These are phyloP conservation scores for Armadillidium nasatum DNA, from an alignment of 1,140 invertebrate genomes.

Conservation along the genomic window DNA sequence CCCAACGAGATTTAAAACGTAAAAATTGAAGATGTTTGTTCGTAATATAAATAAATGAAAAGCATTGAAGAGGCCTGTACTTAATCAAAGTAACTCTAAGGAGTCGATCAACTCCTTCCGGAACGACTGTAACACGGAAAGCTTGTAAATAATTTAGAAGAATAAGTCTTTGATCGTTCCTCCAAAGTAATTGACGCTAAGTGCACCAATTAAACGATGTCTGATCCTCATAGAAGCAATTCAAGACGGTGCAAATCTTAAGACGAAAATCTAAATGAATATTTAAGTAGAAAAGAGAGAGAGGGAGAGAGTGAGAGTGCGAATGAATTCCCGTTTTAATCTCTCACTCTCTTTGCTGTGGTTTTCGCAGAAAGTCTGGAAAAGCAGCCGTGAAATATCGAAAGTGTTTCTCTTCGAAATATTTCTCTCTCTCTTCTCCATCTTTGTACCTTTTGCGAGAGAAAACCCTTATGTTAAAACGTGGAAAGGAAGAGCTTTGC, in stretches of 20 bases:
- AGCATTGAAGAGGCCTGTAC: too few species aligned
- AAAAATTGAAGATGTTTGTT: too few species aligned
- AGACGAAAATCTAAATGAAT: not conserved
- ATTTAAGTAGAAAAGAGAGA: too few species aligned
- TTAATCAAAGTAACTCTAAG: too few species aligned
- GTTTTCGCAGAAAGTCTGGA: too few species aligned
- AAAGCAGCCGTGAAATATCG: too few species aligned
- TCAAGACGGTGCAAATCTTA: not conserved
- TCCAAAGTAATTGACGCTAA: not conserved
- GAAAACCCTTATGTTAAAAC: not conserved
- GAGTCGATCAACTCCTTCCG: not conserved
- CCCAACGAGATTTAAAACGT: too few species aligned
- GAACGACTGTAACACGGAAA: not conserved
- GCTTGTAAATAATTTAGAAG: conserved; percentile 1
- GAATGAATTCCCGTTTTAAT: too few species aligned
- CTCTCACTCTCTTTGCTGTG: too few species aligned
- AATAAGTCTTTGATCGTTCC: not conserved
- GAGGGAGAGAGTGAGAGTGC: too few species aligned
- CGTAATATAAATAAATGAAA: too few species aligned
- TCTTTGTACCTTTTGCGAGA: not conserved
- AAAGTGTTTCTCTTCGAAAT: too few species aligned
- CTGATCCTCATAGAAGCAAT: not conserved
- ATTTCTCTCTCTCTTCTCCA: not conserved
- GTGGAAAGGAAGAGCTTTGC: not conserved
- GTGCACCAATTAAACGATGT: not conserved